Evolutionary conservation across 2,888 invertebrate genomes (phyloP), one percentile per base, ranked within the genome.

Genomic region (Chelonus formosanus): DNA sequence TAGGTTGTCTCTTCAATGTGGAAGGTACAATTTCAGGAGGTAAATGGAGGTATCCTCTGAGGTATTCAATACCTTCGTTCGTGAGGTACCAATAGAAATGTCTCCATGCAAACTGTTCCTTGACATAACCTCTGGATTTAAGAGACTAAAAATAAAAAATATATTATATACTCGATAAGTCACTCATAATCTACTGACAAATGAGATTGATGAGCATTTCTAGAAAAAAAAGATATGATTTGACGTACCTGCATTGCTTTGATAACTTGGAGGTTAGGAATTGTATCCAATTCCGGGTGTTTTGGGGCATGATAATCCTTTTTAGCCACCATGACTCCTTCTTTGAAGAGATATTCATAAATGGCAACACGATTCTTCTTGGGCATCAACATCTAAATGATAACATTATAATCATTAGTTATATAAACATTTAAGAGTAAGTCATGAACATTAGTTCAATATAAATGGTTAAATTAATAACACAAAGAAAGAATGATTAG

Each of bases 1-100:
- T 90, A 6, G 91, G 90, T 75, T 95, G 96, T 72, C 96, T 90
- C 87, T 97, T 98, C 73, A 99, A 88, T 1, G 99, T 99, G 2
- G 97, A 92, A 47, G 99, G 99, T 44, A 99, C 98, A 86, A 99
- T 98, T 90, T 99, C 99, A 71, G 97, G 92, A 5, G 99, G 98
- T 80, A 99, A 89, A 83, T 99, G 97, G 72, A 99, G 89, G 86
- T 94, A 98, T 81, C 93, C 93, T 74, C 99, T 89, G 74, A 99
- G 87, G 85, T 96, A 98, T 84, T 96, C 95, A 84, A 99, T 98
- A 75, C 99, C 99, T 81, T 98, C 96, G 84, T 99, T 98, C 73
- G 97, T 99, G 76, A 99, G 88, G 86, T 96, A 97, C 98, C 98
- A 99, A 85, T 99, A 99, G 81, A 95, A 99, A 85, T 99, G 98